Evolutionary conservation across 2,888 invertebrate species (phyloP), one percentile per base, ranked within the genome.

Genomic region (Choristoneura rosaceana): DNA sequence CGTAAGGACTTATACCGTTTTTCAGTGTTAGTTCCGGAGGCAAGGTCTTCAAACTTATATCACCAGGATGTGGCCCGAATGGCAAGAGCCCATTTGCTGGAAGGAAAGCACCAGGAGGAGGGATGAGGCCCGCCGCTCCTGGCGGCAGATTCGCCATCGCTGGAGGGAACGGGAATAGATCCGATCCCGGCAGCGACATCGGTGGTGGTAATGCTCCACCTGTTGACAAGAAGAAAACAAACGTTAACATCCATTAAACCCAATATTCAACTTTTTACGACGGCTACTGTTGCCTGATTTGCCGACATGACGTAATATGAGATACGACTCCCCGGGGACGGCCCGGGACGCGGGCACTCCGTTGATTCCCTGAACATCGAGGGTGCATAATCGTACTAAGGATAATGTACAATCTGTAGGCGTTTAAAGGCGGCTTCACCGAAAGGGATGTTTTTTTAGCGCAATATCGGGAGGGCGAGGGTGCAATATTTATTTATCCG

Each of bases 351-450:
- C 84, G 89, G 90, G 92, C 89, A 92, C 93, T 92, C 89, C 85
- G 88, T 81, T 87, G 89, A 93, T 91, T 93, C 93, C 91, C 93
- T 84, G 91, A 89, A 93, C 93, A 91, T 86, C 91, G 92, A 89
- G 94, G 94, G 94, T 94, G 94, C 94, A 94, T 94, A 94, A 94
- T 94, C 93, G 92, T 90, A 93, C 92, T 93, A 92, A 93, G 93
- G 94, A 94, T 93, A 94, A 93, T 94, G 93, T 94, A 94, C 94
- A 94, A 94, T 94, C 94, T 94, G 94, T 93, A 94, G 94, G 93
- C 94, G 93, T 94, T 94, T 94, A 94, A 93, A 94, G 93, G 91
- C 93, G 90, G 93, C 93, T 90, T 91, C 90, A 88, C 83, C 88
- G 90, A 92, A 93, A 94, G 94, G 94, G 93, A 94, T 93, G 93